Base-by-base conservation (phyloP, 1,140 invertebrate species). In the Helicoverpa zea region DNA sequence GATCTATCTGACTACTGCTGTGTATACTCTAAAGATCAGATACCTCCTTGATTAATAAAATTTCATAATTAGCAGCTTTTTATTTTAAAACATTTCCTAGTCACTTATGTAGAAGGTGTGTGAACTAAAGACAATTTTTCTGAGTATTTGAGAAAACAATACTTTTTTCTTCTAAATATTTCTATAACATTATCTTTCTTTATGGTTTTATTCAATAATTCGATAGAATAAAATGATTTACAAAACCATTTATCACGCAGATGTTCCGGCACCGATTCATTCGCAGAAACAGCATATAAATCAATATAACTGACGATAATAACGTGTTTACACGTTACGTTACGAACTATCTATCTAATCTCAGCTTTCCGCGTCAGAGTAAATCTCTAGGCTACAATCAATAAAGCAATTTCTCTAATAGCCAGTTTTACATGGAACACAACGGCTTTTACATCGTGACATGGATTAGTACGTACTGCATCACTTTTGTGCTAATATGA, bases 381-480 rank as follows among this genome's bases (percentile, higher is more conserved):
- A 70, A 52, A 52, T 70, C 66, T 70, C 52, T 52, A 54, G 29
- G 49, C 3, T 54, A 52, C 16, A 64, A 64, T 52, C 66, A 52
- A 70, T 70, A 52, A 29, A 70, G 66, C 49, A 52, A 70, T 70
- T 70, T 70, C 23, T 29, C 66, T 70, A 70, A 70, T 70, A 52
- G 49, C 66, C 23, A 7, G 66, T 54, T 70, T 59, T 54, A 73
- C 49, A 74, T 10, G 30, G 5, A 58, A 58, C 43, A 47, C 30
- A 18, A 59, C 43, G 59, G 59, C 30, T 74, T 74, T 74, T 58
- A 74, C n/a, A 58, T 79, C 77, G 77, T 80, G 78, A 80, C 63
- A 81, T 79, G 79, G 83, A 66, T 77, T 77, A 75, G 61, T 56
- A 74, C 70, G 18, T 70, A 3, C 1, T 52, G 3, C 23, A n/a